Evolutionary conservation across 2,113 vertebrate species (phyloP).

Genomic region (Cavia aperea): DNA sequence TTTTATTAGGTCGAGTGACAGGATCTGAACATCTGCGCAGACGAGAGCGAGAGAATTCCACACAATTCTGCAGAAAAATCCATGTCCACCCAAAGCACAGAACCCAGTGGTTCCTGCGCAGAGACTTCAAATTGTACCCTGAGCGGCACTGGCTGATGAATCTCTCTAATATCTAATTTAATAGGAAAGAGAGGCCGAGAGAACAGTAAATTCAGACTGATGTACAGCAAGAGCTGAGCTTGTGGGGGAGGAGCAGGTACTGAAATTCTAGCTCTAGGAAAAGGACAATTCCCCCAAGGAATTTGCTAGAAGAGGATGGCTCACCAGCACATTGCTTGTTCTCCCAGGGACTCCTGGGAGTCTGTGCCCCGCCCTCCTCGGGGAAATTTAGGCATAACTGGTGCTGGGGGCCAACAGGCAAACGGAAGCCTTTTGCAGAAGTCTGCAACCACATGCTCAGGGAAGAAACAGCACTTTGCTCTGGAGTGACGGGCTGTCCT

Average conservation of each 20-base stretch:
- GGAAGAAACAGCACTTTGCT: not conserved
- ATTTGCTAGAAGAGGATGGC: not conserved
- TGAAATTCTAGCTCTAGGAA: not conserved
- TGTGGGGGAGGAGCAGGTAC: not conserved
- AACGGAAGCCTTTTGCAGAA: not conserved
- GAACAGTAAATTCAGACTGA: constrained; percentile 24
- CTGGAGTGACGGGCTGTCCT: not conserved
- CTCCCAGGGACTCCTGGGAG: not conserved
- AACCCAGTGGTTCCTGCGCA: not conserved
- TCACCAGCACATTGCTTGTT: rapidly evolving
- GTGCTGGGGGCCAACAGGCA: not conserved
- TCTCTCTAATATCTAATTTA: constrained; percentile 56
- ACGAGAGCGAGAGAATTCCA: not conserved
- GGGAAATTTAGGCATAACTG: not conserved
- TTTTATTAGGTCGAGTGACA: not conserved
- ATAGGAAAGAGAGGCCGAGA: constrained; percentile 22
- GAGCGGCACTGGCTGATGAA: not conserved
- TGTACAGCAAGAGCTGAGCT: not conserved
- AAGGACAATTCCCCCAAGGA: not conserved
- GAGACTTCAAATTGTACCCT: not conserved
- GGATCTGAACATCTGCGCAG: not conserved
- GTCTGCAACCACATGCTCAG: not conserved
- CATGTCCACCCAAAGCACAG: not conserved
- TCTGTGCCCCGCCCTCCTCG: not conserved
- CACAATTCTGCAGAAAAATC: constrained; percentile 21